phyloP scores from a whole-genome alignment of 2,113 vertebrate genomes.

The Heptranchias perlo region DNA sequence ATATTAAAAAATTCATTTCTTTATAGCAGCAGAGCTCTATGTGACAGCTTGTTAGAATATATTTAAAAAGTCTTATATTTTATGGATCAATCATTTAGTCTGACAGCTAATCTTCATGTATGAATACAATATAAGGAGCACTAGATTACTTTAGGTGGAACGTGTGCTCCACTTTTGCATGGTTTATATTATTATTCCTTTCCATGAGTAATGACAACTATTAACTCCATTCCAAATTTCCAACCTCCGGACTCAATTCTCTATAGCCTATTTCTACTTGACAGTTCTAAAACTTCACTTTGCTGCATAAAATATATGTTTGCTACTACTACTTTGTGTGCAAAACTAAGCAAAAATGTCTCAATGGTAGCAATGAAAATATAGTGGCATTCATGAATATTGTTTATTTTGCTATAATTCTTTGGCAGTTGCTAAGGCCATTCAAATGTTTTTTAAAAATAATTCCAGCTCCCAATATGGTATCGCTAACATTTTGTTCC shows the following conservation, averaged over 20 bases:
- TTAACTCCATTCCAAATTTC: not conserved
- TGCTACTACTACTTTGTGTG: not conserved
- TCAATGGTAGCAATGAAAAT: not conserved
- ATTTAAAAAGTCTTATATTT: not conserved
- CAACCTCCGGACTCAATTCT: not conserved
- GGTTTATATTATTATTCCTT: not conserved
- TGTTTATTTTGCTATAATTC: not conserved
- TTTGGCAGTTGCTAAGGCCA: not conserved
- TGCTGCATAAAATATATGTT: not conserved
- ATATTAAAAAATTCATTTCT: not conserved
- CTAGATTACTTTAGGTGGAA: not conserved
- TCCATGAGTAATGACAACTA: not conserved
- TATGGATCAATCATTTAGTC: not conserved
- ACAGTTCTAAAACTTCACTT: not conserved
- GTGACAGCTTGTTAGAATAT: not conserved
- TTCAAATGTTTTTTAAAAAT: not conserved
- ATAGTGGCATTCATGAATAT: not conserved
- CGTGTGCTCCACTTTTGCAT: not conserved
- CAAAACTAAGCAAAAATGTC: not conserved
- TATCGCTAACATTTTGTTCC: not conserved
- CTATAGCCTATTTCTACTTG: not conserved
- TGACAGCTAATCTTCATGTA: slow-evolving; percentile 2
- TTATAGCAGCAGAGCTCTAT: not conserved
- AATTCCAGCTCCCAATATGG: not conserved
- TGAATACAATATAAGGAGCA: not conserved